Conservation (phyloP, 2,888 invertebrate species). For the Electrophaes corylata region DNA sequence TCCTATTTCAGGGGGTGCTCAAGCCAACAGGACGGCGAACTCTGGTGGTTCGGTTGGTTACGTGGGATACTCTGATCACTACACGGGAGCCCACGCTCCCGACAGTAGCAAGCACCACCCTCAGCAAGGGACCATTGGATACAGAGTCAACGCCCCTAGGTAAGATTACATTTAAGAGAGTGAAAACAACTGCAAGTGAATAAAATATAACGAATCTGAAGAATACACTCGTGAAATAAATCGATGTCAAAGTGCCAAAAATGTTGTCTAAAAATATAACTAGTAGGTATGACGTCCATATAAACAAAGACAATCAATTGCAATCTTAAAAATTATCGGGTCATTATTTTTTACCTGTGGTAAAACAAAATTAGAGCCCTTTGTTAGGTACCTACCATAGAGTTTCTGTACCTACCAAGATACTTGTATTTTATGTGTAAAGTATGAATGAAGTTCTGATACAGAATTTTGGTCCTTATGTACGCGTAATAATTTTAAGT, state of each 20-base stretch:
- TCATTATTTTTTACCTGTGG: slow-evolving; percentile 1
- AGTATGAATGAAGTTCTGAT: too few species aligned
- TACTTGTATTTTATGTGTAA: too few species aligned
- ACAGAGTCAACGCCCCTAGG: slow-evolving; percentile 87
- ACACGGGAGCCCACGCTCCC: slow-evolving; percentile 78
- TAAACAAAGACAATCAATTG: slow-evolving; percentile 26
- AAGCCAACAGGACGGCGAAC: slow-evolving; percentile 88
- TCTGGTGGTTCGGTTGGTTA: slow-evolving; percentile 87
- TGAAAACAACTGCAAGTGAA: slow-evolving; percentile 25
- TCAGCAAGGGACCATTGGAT: slow-evolving; percentile 81
- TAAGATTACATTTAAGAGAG: slow-evolving; percentile 65
- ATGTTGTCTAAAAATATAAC: slow-evolving; percentile 21
- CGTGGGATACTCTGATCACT: slow-evolving; percentile 73
- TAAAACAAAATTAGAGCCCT: background rate
- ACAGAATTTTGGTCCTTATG: background rate
- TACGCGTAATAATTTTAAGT: slow-evolving; percentile 4
- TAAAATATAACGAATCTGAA: slow-evolving; percentile 30
- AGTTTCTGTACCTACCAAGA: too few species aligned
- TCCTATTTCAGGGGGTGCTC: slow-evolving; percentile 86
- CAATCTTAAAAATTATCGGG: slow-evolving; percentile 1
- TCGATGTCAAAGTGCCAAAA: slow-evolving; percentile 33
- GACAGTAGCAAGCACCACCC: slow-evolving; percentile 79
- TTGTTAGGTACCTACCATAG: too few species aligned
- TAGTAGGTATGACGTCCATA: slow-evolving; percentile 26
- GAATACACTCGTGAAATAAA: slow-evolving; percentile 22